Conservation (phyloP, 2,113 vertebrate genomes). For the Phocoena phocoena region DNA sequence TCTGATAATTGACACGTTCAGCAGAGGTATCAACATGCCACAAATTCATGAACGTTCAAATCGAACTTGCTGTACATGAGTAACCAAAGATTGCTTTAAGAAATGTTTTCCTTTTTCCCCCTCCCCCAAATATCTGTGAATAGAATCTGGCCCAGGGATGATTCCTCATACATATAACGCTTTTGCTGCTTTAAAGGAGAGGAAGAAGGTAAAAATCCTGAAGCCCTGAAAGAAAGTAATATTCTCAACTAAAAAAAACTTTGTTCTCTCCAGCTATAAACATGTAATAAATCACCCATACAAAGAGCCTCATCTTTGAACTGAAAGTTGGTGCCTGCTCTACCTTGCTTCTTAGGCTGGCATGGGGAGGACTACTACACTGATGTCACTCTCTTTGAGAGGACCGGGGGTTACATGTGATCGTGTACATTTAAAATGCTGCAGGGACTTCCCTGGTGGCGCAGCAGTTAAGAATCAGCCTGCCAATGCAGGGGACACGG, state of each 20-base stretch:
- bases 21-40: neutral
- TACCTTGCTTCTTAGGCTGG: conserved; percentile 31
- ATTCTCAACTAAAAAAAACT: conserved; percentile 62
- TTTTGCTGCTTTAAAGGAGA: conserved; percentile 21
- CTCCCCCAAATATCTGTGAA: neutral
- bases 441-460: neutral
- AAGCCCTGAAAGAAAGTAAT: conserved; percentile 58
- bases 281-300: conserved; percentile 65
- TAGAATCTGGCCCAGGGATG: conserved; percentile 23
- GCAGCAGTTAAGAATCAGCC: too few relatives aligned
- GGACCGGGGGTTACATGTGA: conserved; percentile 45
- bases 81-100: conserved; percentile 66
- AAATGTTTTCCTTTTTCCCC: conserved; percentile 4
- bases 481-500: too few relatives aligned
- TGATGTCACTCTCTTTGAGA: conserved; percentile 66
- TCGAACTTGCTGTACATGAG: conserved; percentile 39
- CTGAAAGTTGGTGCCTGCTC: conserved; percentile 60
- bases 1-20: conserved; percentile 21
- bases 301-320: conserved; percentile 50
- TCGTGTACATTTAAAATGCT: conserved; percentile 35
- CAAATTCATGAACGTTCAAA: conserved; percentile 61
- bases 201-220: conserved; percentile 64
- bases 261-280: conserved; percentile 66
- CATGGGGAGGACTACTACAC: neutral
- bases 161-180: conserved; percentile 43